phyloP scores from a whole-genome alignment of 2,797 vertebrate genomes.

The Pangasius djambal region DNA sequence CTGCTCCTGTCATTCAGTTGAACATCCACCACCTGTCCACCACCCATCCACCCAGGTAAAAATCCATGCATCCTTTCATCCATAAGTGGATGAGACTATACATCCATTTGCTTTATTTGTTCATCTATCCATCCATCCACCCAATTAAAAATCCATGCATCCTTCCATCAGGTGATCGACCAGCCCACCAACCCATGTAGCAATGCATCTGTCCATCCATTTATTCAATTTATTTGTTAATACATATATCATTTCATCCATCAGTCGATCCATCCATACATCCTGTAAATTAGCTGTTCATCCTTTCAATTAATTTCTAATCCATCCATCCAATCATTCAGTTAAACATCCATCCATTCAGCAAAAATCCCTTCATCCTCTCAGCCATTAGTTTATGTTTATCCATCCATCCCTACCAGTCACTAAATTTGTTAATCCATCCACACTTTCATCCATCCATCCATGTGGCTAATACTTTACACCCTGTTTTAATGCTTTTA shows the following conservation, averaged over 20 bases:
- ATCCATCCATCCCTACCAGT: not conserved
- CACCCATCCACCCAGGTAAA: not conserved
- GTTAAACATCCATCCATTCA: not conserved
- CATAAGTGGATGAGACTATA: not conserved
- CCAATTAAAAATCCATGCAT: not conserved
- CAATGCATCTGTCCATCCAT: not conserved
- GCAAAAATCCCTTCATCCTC: not conserved
- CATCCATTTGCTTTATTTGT: not conserved
- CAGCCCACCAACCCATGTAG: not conserved
- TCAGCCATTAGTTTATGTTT: not conserved
- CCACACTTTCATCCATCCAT: not conserved
- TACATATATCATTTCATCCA: not conserved
- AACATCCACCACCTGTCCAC: not conserved
- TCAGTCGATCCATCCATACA: not conserved
- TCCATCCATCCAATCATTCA: not conserved
- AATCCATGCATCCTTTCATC: constrained; percentile 19
- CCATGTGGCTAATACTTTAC: not conserved
- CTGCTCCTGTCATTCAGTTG: not conserved
- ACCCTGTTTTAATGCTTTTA: not conserved
- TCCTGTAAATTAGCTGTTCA: not conserved
- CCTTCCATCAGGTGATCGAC: constrained; percentile 14
- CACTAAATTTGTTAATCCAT: not conserved
- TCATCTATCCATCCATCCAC: not conserved
- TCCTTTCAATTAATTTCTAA: no score
- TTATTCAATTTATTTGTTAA: not conserved